Conservation (phyloP, 2,888 invertebrate species). For the Oscheius sp. region DNA sequence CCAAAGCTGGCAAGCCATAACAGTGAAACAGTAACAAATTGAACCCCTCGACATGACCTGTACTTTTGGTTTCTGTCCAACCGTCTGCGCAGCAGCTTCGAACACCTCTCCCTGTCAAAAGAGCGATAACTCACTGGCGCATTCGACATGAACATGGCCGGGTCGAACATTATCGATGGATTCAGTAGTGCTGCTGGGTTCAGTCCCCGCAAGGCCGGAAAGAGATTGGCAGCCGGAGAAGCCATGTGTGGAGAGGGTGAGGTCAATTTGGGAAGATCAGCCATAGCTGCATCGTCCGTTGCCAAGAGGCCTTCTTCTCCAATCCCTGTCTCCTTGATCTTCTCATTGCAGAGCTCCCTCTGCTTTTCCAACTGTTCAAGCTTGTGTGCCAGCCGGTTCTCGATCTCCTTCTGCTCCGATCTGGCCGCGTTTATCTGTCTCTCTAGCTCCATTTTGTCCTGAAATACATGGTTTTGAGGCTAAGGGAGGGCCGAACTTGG, state of each 20-base stretch:
- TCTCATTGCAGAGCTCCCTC: slow-evolving; percentile 65
- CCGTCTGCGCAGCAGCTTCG: background rate
- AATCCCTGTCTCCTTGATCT: slow-evolving; percentile 61
- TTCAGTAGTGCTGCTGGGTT: slow-evolving; percentile 29
- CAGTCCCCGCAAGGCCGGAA: slow-evolving; percentile 26
- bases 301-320: slow-evolving; percentile 49
- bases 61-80: too few relatives aligned
- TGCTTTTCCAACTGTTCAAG: slow-evolving; percentile 51
- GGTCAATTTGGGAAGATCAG: slow-evolving; percentile 41
- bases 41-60: too few relatives aligned
- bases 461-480: slow-evolving; percentile 9
- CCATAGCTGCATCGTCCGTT: slow-evolving; percentile 55
- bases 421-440: slow-evolving; percentile 55
- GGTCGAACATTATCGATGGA: slow-evolving; percentile 26
- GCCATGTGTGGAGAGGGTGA: slow-evolving; percentile 8
- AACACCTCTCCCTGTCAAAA: background rate
- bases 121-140: background rate
- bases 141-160: slow-evolving; percentile 11
- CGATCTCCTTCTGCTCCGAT: slow-evolving; percentile 57
- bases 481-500: slow-evolving; percentile 44
- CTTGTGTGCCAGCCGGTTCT: slow-evolving; percentile 53
- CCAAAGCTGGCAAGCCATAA: background rate
- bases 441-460: slow-evolving; percentile 67
- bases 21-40: too few relatives aligned
- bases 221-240: slow-evolving; percentile 11